These are phyloP conservation scores for Aphis craccivora DNA, from an alignment of 1,140 invertebrate species.

Conservation along the genomic window DNA sequence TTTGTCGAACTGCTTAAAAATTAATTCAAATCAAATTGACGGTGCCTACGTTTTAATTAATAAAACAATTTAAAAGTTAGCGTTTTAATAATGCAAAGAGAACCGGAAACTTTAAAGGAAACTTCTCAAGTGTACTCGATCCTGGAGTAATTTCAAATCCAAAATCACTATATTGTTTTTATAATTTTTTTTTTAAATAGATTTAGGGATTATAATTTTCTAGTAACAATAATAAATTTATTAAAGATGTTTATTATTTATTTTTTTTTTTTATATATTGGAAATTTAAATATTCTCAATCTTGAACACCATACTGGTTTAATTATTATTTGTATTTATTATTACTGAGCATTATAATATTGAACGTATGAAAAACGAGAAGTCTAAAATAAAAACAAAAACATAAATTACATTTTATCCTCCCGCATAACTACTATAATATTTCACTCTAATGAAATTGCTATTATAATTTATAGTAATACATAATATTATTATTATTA, in stretches of 20 bases:
- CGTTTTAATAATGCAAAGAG: slow-evolving; percentile 8
- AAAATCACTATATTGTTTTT: slow-evolving; percentile 27
- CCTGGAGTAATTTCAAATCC: not conserved
- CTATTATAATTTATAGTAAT: slow-evolving; percentile 25
- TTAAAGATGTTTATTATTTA: not conserved
- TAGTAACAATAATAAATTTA: not conserved
- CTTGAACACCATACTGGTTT: not conserved
- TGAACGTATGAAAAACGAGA: not conserved
- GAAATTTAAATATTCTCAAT: not conserved
- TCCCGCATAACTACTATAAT: slow-evolving; percentile 21
- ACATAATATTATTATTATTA: not conserved
- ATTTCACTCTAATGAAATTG: slow-evolving; percentile 28
- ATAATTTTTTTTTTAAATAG: not conserved
- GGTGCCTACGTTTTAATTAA: slow-evolving; percentile 17
- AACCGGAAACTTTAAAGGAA: not conserved
- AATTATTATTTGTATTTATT: not conserved
- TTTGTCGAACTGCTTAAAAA: not conserved
- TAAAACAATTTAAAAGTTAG: slow-evolving; percentile 44
- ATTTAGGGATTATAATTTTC: not conserved
- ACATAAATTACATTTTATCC: slow-evolving; percentile 18
- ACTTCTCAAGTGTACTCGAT: not conserved
- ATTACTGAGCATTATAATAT: not conserved
- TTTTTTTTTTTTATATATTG: not conserved
- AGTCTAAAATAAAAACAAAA: not conserved
- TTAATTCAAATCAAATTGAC: slow-evolving; percentile 26